These are phyloP conservation scores for Erpobdella octoculata DNA, from an alignment of 2,888 invertebrate genomes.

Conservation along the genomic window DNA sequence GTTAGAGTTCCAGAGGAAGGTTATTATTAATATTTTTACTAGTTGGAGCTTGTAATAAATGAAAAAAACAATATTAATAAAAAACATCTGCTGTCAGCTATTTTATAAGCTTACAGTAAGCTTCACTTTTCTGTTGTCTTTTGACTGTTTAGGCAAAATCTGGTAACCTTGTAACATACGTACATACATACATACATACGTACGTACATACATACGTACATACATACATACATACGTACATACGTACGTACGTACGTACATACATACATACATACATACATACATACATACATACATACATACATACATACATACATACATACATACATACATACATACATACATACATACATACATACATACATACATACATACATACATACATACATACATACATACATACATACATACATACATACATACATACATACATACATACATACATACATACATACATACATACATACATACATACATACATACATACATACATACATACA, in stretches of 20 bases:
- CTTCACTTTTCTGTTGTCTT: no score
- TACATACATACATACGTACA: neutral
- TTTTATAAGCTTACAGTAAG: no score
- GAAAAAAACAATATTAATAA: no score
- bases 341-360: slow-evolving; percentile 25
- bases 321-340: slow-evolving; percentile 29
- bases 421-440: slow-evolving; percentile 21
- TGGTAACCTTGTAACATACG: no score
- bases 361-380: slow-evolving; percentile 28
- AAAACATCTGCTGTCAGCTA: no score
- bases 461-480: slow-evolving; percentile 23
- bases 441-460: slow-evolving; percentile 26
- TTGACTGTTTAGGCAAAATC: no score
- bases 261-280: neutral
- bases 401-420: slow-evolving; percentile 11
- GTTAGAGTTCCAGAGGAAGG: neutral
- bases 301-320: slow-evolving; percentile 26
- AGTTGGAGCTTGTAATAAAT: no score
- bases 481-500: slow-evolving; percentile 28
- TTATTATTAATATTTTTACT: no score
- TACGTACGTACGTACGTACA: neutral
- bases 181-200: slow-evolving; percentile 1
- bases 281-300: slow-evolving; percentile 23
- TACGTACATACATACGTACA: slow-evolving; percentile 1
- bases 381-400: slow-evolving; percentile 20